These are phyloP conservation scores for human DNA, from an alignment of 2,113 vertebrate genomes.

Conservation along the genomic window GRCh38 chr17:19237501-19238000, in stretches of 20 bases:
- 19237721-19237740: neutral
- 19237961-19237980: neutral
- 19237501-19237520: conserved; percentile 27
- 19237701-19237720: neutral
- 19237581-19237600: neutral
- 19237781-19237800: neutral
- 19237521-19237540: conserved; percentile 68
- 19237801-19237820: neutral
- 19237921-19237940: neutral
- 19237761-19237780: neutral
- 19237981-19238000: neutral
- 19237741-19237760: neutral
- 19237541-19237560: neutral
- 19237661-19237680: neutral
- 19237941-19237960: neutral
- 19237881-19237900: neutral
- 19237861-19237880: neutral
- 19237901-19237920: neutral
- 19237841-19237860: neutral
- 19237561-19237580: neutral
- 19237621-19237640: neutral
- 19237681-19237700: neutral
- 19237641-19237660: neutral
- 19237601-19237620: neutral
- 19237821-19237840: neutral